Evolutionary conservation across 2,888 invertebrate species (phyloP).

Genomic region (Anoplius nigerrimus): DNA sequence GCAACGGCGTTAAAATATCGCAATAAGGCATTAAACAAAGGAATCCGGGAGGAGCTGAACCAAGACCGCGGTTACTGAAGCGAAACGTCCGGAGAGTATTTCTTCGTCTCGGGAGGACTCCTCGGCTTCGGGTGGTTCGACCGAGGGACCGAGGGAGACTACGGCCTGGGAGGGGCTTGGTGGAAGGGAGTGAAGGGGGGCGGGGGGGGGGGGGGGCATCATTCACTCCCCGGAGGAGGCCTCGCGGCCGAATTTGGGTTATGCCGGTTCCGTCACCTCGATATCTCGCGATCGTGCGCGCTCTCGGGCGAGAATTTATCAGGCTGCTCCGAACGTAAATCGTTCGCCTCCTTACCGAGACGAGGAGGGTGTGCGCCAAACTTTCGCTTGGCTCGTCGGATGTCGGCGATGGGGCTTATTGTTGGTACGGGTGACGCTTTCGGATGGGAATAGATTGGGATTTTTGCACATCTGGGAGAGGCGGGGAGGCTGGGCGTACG

Average conservation of each 20-base stretch:
- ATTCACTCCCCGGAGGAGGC: conserved; percentile 37
- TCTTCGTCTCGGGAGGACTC: conserved; percentile 55
- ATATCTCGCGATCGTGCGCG: too few species aligned
- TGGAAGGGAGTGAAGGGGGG: too few species aligned
- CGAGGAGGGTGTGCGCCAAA: too few species aligned
- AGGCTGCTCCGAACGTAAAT: too few species aligned
- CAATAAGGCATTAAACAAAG: conserved; percentile 72
- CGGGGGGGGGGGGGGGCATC: conserved; percentile 19
- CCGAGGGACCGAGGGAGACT: neutral
- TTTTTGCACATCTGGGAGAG: too few species aligned
- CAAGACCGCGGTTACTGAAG: conserved; percentile 71
- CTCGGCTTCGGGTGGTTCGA: neutral
- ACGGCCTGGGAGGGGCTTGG: neutral
- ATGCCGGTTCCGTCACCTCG: neutral
- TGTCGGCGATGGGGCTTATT: too few species aligned
- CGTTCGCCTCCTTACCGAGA: too few species aligned
- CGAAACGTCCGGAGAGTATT: conserved; percentile 54
- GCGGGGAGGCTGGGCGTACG: too few species aligned
- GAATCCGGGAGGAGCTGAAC: conserved; percentile 70
- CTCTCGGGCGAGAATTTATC: too few species aligned
- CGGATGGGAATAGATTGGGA: too few species aligned
- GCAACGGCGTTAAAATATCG: conserved; percentile 67
- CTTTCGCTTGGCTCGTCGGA: too few species aligned
- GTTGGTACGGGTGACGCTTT: too few species aligned
- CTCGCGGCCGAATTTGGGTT: conserved; percentile 29